Conservation (phyloP, 30 jellyfish, hydroid and myxozoan genomes). For the Aurelia aurita complex sp. Pacific region DNA sequence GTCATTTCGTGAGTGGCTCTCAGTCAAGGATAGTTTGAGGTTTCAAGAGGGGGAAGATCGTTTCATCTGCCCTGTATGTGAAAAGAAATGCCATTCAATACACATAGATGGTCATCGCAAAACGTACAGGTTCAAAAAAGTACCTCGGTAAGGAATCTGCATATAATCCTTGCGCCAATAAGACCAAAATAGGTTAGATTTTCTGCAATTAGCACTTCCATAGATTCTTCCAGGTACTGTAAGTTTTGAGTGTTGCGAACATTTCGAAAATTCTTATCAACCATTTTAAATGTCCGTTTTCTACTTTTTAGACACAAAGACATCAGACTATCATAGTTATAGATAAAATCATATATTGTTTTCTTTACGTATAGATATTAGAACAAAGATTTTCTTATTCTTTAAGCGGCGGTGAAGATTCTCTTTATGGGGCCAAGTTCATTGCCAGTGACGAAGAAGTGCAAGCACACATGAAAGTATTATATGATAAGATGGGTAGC, state of each 20-base stretch:
- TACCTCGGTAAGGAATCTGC: conserved; percentile 16
- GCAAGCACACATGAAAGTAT: conserved; percentile 28
- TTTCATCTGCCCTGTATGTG: conserved; percentile 17
- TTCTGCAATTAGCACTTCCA: too few species aligned
- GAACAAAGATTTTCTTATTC: neutral
- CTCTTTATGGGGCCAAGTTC: conserved; percentile 2
- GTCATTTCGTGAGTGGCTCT: conserved; percentile 14
- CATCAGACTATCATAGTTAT: too few species aligned
- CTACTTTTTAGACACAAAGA: too few species aligned
- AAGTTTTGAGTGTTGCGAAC: too few species aligned
- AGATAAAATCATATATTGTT: too few species aligned
- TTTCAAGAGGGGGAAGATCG: conserved; percentile 29
- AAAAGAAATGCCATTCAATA: conserved; percentile 19
- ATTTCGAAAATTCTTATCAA: too few species aligned
- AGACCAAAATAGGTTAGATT: neutral
- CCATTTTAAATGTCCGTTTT: too few species aligned
- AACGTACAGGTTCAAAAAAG: conserved; percentile 21
- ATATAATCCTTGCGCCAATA: neutral
- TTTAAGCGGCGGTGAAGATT: neutral
- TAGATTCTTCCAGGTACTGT: too few species aligned
- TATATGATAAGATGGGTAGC: conserved; percentile 51
- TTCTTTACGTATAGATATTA: too few species aligned
- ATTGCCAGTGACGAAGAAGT: conserved; percentile 35
- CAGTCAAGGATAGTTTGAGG: conserved; percentile 5
- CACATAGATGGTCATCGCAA: conserved; percentile 32